Conservation (phyloP, 92 coral and sea anemone species). For the Parazoanthus swiftii region DNA sequence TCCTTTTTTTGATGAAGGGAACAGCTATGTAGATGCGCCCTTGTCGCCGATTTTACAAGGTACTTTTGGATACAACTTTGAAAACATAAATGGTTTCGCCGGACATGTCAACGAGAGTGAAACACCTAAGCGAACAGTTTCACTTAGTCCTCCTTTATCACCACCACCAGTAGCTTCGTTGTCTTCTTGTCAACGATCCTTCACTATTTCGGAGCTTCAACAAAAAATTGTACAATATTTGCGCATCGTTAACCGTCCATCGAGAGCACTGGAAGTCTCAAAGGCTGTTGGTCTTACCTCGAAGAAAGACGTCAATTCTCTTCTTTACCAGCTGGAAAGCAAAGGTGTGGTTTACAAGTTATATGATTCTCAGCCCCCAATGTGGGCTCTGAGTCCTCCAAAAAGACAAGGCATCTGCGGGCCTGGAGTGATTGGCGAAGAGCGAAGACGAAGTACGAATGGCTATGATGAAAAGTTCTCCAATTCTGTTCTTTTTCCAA, state of each 20-base stretch:
- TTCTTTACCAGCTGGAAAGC: conserved; percentile 38
- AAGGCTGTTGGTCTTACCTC: conserved; percentile 47
- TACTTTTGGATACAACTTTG: background rate
- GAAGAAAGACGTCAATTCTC: conserved; percentile 40
- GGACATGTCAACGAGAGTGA: background rate
- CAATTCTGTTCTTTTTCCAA: background rate
- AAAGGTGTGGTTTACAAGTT: conserved; percentile 25
- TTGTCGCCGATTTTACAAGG: background rate
- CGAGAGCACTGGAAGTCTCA: conserved; percentile 46
- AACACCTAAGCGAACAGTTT: background rate
- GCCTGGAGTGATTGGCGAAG: conserved; percentile 83
- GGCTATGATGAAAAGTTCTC: conserved; percentile 40
- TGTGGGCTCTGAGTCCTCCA: conserved; percentile 33
- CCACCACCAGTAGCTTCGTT: background rate
- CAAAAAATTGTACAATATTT: conserved; percentile 40
- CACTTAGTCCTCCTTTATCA: conserved; percentile 11
- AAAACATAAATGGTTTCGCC: background rate
- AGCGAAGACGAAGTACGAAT: conserved; percentile 43
- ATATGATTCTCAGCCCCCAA: conserved; percentile 36
- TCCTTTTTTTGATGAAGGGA: background rate
- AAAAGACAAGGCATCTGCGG: conserved; percentile 7
- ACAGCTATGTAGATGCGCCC: background rate
- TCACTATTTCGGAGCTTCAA: background rate
- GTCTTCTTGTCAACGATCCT: background rate
- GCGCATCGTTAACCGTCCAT: conserved; percentile 34